Percentiles rank a stretch among this genome's conserved stretches.
Evolutionary conservation across 2,113 vertebrate genomes (phyloP).

Genomic region (Meleagris gallopavo): DNA sequence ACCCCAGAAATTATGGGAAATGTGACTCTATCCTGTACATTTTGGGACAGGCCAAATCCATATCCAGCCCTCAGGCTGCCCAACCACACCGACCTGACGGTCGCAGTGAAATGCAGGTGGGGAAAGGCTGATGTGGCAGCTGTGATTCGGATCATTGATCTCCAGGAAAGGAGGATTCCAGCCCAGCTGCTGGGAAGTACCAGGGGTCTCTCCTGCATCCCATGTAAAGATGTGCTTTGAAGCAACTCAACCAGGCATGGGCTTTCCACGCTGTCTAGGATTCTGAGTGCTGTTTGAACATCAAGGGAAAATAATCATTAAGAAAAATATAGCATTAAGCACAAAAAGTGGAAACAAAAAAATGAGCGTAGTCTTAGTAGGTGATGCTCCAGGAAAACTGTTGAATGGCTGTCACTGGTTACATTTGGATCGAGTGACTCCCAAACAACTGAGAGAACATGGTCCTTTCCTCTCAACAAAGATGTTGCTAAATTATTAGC

Average conservation of each 20-base stretch:
- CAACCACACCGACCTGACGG: background rate
- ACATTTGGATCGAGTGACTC: background rate
- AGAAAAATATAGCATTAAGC: background rate
- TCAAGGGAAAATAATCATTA: background rate
- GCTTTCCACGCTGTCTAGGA: fast-evolving
- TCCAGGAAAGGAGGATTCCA: background rate
- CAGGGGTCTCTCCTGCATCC: background rate
- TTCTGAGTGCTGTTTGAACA: background rate
- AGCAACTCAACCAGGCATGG: background rate
- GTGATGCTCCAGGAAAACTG: background rate
- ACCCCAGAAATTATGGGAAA: background rate
- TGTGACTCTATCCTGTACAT: background rate
- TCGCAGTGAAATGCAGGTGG: fast-evolving
- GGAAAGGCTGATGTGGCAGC: background rate
- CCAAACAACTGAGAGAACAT: fast-evolving
- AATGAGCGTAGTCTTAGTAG: background rate
- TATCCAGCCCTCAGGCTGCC: fast-evolving
- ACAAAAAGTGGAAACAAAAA: background rate
- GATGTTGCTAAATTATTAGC: background rate
- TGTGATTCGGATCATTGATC: background rate
- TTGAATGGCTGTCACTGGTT: background rate
- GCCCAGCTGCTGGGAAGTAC: background rate
- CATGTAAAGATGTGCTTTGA: background rate
- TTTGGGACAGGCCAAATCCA: background rate
- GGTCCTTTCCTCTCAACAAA: background rate